phyloP scores from a whole-genome alignment of 1,140 invertebrate genomes.

The Zaprionus kolodkinae region DNA sequence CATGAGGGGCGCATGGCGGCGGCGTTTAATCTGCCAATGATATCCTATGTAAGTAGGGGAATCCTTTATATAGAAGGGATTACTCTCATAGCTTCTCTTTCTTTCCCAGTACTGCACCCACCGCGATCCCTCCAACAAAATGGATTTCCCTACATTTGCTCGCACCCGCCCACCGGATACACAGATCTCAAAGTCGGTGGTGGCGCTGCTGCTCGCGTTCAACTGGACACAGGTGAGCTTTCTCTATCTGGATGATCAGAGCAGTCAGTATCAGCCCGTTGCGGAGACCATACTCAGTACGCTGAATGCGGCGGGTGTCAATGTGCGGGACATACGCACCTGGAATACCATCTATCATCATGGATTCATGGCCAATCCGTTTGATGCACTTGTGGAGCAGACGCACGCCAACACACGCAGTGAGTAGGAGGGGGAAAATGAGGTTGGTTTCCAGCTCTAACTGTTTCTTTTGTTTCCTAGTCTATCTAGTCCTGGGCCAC shows the following conservation, averaged over 20 bases:
- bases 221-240: slow-evolving; percentile 91
- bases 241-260: slow-evolving; percentile 89
- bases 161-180: slow-evolving; percentile 96
- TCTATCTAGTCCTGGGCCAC: slow-evolving; percentile 96
- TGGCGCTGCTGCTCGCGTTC: slow-evolving; percentile 90
- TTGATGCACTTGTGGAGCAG: slow-evolving; percentile 90
- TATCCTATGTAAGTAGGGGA: slow-evolving; percentile 89
- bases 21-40: slow-evolving; percentile 96
- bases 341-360: slow-evolving; percentile 92
- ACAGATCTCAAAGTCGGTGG: slow-evolving; percentile 95
- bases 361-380: slow-evolving; percentile 91
- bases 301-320: slow-evolving; percentile 88
- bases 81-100: not conserved
- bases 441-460: not conserved
- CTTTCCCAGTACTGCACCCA: slow-evolving; percentile 92
- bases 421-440: slow-evolving; percentile 85
- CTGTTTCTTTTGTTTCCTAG: slow-evolving; percentile 85
- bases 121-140: slow-evolving; percentile 93
- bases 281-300: slow-evolving; percentile 90
- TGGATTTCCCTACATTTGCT: slow-evolving; percentile 95
- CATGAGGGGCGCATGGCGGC: slow-evolving; percentile 97
- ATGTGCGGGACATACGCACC: slow-evolving; percentile 87
- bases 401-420: slow-evolving; percentile 92
- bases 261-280: slow-evolving; percentile 89
- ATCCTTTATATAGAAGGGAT: too few relatives aligned